phyloP scores from a whole-genome alignment of 2,888 invertebrate species.

The Campoplex capitator region DNA sequence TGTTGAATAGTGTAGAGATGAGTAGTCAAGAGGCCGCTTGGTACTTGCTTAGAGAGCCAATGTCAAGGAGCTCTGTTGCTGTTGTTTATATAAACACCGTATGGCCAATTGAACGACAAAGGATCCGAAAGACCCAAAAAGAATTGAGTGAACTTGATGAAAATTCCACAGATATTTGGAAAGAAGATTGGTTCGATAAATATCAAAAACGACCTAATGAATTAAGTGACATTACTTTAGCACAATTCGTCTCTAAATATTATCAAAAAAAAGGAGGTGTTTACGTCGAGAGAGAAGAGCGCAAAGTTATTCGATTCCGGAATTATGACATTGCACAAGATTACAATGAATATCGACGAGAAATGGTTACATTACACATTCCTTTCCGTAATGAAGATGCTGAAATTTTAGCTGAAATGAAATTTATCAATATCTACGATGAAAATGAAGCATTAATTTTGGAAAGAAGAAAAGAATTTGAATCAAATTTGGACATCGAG shows the following conservation, averaged over 20 bases:
- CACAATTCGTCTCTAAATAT: conserved; percentile 73
- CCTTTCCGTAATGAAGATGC: conserved; percentile 81
- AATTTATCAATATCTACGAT: conserved; percentile 78
- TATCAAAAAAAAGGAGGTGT: too few species aligned
- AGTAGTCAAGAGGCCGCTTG: conserved; percentile 84
- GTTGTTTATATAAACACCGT: conserved; percentile 70
- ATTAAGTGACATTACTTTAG: conserved; percentile 78
- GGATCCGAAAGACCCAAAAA: conserved; percentile 76
- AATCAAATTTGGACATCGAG: conserved; percentile 50
- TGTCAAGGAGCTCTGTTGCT: conserved; percentile 78
- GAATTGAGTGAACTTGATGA: conserved; percentile 71
- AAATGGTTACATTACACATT: conserved; percentile 75
- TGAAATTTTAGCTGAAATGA: conserved; percentile 80
- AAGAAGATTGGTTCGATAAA: conserved; percentile 82
- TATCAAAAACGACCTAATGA: conserved; percentile 81
- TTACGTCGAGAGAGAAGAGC: too few species aligned
- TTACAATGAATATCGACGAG: conserved; percentile 76
- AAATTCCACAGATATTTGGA: conserved; percentile 80
- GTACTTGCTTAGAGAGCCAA: conserved; percentile 83
- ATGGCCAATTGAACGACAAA: conserved; percentile 81
- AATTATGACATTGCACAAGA: conserved; percentile 80
- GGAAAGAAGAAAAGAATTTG: conserved; percentile 76
- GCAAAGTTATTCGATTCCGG: conserved; percentile 78
- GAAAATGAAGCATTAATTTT: conserved; percentile 78
- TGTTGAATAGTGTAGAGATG: conserved; percentile 81